Evolutionary conservation across 2,888 invertebrate species (phyloP), one percentile per base, ranked within the genome.

Genomic region (Amphipoea lucens): DNA sequence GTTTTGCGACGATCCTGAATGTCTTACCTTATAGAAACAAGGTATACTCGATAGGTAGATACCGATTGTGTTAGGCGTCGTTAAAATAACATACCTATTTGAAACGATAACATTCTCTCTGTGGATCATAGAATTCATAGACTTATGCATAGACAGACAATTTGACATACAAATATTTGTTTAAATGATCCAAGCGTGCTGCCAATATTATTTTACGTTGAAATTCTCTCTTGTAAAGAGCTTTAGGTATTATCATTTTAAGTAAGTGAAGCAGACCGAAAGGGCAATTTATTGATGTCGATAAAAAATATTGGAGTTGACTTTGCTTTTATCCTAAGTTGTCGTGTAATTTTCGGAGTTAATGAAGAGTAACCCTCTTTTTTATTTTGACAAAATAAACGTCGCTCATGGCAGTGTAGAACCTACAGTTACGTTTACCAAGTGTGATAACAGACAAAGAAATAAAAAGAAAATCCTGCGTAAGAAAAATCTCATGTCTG

Each of bases 21-120:
- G 23, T 11, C n/a, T 60, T 11, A 60, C 57, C 36, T 75, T 60
- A 42, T 29, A 57, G 23, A 40, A 68, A 72, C 63, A 66, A 66
- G 69, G n/a, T 48, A 48, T 12, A 40, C 42, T 45, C 29, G 60
- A 40, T 83, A 67, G 23, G 12, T 29, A 40, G 42, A 54, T 83
- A 68, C 66, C 60, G 68, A 72, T 71, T 72, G n/a, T 83, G 66
- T 71, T 62, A 65, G 74, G n/a, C 40, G 11, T 48, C 45, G 51
- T 74, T 67, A 83, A 14, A 86, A 86, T 74, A 83, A 83, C 78
- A 83, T 68, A 29, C 42, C 51, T 65, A 67, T 74, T 78, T 77
- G 68, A 63, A 84, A 77, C 45, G 40, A 74, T 74, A 74, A 86
- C 60, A 77, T 69, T 62, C 9, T n/a, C 65, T 60, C 68, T n/a